These are phyloP conservation scores for Stictocephala bisonia DNA, from an alignment of 2,888 invertebrate species.

Conservation along the genomic window DNA sequence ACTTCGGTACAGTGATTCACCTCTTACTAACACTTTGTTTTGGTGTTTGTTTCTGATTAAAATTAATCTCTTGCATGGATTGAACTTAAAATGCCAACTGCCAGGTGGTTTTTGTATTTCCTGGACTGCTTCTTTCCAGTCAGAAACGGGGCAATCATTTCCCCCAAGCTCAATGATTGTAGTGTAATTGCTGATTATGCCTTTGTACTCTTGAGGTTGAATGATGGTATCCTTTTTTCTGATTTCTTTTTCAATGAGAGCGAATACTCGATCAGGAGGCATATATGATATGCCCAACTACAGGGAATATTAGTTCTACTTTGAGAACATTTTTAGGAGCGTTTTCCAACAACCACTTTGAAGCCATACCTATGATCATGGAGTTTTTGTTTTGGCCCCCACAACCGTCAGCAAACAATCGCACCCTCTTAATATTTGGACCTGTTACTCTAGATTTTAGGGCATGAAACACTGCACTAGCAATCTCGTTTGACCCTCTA, in stretches of 20 bases:
- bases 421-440: conserved; percentile 31
- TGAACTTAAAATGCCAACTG: too few relatives aligned
- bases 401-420: conserved; percentile 52
- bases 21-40: too few relatives aligned
- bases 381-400: conserved; percentile 53
- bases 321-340: background rate
- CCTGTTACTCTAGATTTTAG: conserved; percentile 27
- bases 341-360: conserved; percentile 44
- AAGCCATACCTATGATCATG: conserved; percentile 49
- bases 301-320: conserved; percentile 18
- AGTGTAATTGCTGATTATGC: too few relatives aligned
- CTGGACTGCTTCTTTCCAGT: too few relatives aligned
- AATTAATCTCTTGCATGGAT: too few relatives aligned
- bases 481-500: conserved; percentile 52
- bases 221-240: conserved; percentile 49
- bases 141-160: too few relatives aligned
- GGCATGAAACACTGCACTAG: conserved; percentile 43
- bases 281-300: conserved; percentile 50
- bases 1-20: too few relatives aligned
- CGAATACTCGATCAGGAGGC: conserved; percentile 52
- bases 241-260: conserved; percentile 46
- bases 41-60: too few relatives aligned
- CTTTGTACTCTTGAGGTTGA: conserved; percentile 48
- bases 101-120: too few relatives aligned
- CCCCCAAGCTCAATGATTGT: too few relatives aligned